Base-by-base conservation (phyloP, 2,113 vertebrate species). In the Lipotes vexillifer region DNA sequence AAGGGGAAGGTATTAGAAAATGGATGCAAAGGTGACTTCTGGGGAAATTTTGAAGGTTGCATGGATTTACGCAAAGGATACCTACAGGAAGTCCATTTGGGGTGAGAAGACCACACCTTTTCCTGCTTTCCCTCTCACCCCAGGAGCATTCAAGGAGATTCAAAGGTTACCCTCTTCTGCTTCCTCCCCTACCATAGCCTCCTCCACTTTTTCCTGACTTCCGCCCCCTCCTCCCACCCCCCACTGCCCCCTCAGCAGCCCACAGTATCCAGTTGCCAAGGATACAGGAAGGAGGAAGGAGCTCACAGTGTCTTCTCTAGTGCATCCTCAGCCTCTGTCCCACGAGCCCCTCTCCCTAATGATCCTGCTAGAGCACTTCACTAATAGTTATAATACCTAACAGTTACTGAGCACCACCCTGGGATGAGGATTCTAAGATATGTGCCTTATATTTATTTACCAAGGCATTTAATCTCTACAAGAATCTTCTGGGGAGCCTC, bases 371-470 rank as follows among this genome's bases (percentile, higher is more conserved):
- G 41, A 83, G 44, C 23, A 55, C 41, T 2, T 49, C 23, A 61
- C 29, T 33, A 52, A 61, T 0, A 6, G 12, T 1, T 20, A 11
- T 1, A 29, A 31, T 8, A 1, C 1, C 18, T 7, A 69, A 31
- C 61, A 36, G 18, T 29, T 20, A 44, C 1, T 25, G 36, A 52
- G 77, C 4, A 2, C 1, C 55, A 31, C 7, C 18, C 6, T 0
- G 5, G 0, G 31, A n/a, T 31, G 41, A 80, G 75, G 84, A 49
- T 27, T 75, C 63, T 63, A 20, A 65, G 71, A 3, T 44, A 6
- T 2, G 55, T 3, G 55, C 17, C 55, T 57, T 57, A 1, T 21
- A 57, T 21, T 57, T 57, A 57, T 23, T 65, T 10, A 88, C 72
- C 23, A 38, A 4, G 6, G 61, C 18, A 21, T 55, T 69, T 71